phyloP scores from a whole-genome alignment of 2,113 vertebrate species.

The Solea senegalensis region DNA sequence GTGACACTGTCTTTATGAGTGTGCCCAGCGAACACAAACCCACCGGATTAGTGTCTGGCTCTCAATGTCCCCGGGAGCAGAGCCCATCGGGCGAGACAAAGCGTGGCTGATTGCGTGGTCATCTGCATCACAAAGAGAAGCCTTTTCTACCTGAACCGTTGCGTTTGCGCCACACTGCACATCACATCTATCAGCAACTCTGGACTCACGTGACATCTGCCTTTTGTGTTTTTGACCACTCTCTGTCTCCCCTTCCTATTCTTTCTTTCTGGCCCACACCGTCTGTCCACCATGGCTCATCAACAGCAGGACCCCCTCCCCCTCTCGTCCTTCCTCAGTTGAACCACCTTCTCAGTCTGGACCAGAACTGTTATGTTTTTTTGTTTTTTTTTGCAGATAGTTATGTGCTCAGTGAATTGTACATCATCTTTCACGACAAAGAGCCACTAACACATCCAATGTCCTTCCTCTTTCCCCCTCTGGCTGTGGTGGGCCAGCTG shows the following conservation, averaged over 20 bases:
- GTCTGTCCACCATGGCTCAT: conserved; percentile 63
- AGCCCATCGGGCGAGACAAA: conserved; percentile 77
- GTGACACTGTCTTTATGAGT: conserved; percentile 68
- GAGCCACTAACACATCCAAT: conserved; percentile 36
- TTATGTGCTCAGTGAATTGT: conserved; percentile 37
- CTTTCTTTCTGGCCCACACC: conserved; percentile 44
- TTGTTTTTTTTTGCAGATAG: conserved; percentile 43
- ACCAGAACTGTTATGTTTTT: conserved; percentile 42
- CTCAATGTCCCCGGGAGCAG: conserved; percentile 69
- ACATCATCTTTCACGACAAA: conserved; percentile 26
- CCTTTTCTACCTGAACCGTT: conserved; percentile 77
- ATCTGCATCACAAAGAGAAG: conserved; percentile 81
- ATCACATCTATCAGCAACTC: conserved; percentile 70
- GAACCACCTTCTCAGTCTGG: conserved; percentile 37
- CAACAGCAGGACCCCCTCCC: conserved; percentile 41
- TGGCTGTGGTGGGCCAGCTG: conserved; percentile 30
- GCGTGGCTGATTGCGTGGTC: conserved; percentile 76
- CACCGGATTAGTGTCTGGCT: conserved; percentile 73
- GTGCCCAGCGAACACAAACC: conserved; percentile 70
- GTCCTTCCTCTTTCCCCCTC: conserved; percentile 19
- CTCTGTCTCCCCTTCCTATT: conserved; percentile 18
- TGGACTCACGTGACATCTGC: conserved; percentile 66
- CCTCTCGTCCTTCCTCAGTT: conserved; percentile 5
- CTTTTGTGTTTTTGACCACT: conserved; percentile 53
- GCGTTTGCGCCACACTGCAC: conserved; percentile 50